Conservation (phyloP, 2,113 vertebrate genomes). For the Uropsilus gracilis region DNA sequence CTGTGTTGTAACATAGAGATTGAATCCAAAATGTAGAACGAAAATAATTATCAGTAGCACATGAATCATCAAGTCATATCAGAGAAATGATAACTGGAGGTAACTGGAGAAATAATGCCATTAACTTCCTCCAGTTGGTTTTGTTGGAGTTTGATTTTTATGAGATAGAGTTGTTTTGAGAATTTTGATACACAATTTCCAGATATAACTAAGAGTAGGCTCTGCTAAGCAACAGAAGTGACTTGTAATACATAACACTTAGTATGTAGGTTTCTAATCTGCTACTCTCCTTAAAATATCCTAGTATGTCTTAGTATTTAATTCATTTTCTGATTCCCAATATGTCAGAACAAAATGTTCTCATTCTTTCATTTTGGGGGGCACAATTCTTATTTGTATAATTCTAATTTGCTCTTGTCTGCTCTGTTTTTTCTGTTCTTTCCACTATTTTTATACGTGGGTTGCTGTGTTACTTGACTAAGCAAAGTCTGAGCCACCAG, state of each 20-base stretch:
- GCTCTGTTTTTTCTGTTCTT: conserved; percentile 15
- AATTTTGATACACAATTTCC: not conserved
- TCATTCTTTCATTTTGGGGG: conserved; percentile 36
- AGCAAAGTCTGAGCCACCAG: not conserved
- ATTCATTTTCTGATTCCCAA: conserved; percentile 51
- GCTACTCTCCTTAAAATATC: conserved; percentile 47
- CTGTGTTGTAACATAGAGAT: not conserved
- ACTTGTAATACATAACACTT: not conserved
- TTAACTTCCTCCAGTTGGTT: not conserved
- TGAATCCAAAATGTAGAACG: not conserved
- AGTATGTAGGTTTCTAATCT: conserved; percentile 26
- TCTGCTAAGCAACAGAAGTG: not conserved
- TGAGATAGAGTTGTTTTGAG: not conserved
- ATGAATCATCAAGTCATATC: not conserved
- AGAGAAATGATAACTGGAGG: no score
- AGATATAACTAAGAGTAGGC: conserved; percentile 9
- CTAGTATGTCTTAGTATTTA: conserved; percentile 35
- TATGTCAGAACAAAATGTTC: conserved; percentile 66
- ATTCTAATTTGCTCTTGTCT: conserved; percentile 57
- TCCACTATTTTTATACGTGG: conserved; percentile 4
- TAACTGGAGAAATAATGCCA: not conserved
- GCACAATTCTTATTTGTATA: conserved; percentile 32
- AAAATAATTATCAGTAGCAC: not conserved
- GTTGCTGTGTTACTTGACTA: not conserved
- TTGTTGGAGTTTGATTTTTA: not conserved